Evolutionary conservation across 2,113 vertebrate species (phyloP), one percentile per base, ranked within the genome.

Genomic region (Elephas maximus): DNA sequence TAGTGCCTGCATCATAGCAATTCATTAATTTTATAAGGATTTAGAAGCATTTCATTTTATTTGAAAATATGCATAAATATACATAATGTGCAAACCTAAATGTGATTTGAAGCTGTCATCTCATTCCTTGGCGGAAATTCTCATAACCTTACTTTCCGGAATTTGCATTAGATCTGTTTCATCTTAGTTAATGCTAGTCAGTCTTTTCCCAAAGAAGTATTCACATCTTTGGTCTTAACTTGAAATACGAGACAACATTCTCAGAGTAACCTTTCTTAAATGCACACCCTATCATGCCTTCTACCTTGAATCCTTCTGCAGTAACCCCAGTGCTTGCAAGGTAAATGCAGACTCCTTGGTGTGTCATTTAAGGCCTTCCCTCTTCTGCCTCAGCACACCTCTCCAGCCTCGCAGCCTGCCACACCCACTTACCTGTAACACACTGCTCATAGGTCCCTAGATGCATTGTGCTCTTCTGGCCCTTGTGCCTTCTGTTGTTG

Each of bases 1-100:
- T 33, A 37, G 73, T 69, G 7, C 24, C 80, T 90, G 5, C 65
- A 63, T 94, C 30, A 62, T 37, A 76, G 37, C 10, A 93, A 73
- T 88, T 94, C 28, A 69, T 84, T 77, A 24, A 44, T 60, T 89
- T 88, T 84, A 30, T 80, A 37, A 44, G 86, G 63, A 76, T 18
- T 77, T 63, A 88, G 67, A 83, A 86, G 24, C 20, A 73, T 92
- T 90, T 88, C 76, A 62, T 74, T 91, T 92, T 91, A 82, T 94
- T 93, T 93, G 18, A 89, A 96, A 77, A 78, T 77, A 84, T 28
- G 26, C 5, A 17, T 85, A 96, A 77, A 78, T 77, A 84, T 28
- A 33, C 5, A 17, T 85, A 77, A 78, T 65, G 8, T 53, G 7
- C 20, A 92, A 78, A 65, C 24, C 51, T 74, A 78, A 85, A 48